Evolutionary conservation across 2,888 invertebrate species (phyloP), one percentile per base, ranked within the genome.

Genomic region (Heliconius erato): DNA sequence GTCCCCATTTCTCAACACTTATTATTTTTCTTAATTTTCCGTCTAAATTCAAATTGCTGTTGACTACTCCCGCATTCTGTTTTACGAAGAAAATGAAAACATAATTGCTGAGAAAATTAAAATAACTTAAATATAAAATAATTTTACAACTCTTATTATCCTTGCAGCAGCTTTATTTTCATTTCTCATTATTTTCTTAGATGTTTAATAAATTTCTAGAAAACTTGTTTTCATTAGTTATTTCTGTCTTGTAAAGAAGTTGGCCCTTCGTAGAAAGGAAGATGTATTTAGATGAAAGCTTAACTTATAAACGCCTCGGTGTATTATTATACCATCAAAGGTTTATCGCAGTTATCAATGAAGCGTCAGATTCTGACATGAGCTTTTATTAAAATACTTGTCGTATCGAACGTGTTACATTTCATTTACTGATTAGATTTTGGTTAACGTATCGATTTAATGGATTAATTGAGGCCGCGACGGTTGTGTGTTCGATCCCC

Each of bases 301-400:
- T 59, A 54, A 59, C 59, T 63, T 63, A 63, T 35, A 76, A 4
- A 35, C 23, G 54, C 59, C 23, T 23, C 32, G 59, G 63, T 76
- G 40, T 26, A 78, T 83, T 83, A 81, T 78, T 28, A 68, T 23
- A 19, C 80, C 76, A 82, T 80, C 78, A 81, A 78, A 72, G 72
- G 76, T 54, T 83, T 71, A 85, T 84, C 68, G n/a, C 28, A 82
- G 40, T 84, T 80, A 79, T 83, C 77, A 26, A n/a, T 68, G 68
- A 26, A 79, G 76, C 79, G 82, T 79, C 79, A 79, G 79, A 59
- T 74, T 81, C 77, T 76, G 32, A 74, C 23, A 14, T 74, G 68
- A 67, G 81, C 80, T 81, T 83, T 79, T 79, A 84, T 81, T 81
- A 79, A 76, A 83, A 79, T 74, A 83, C 84, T 84, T 40, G 11